Evolutionary conservation across 2,113 vertebrate species (phyloP).

Genomic region (Ailuropoda melanoleuca): DNA sequence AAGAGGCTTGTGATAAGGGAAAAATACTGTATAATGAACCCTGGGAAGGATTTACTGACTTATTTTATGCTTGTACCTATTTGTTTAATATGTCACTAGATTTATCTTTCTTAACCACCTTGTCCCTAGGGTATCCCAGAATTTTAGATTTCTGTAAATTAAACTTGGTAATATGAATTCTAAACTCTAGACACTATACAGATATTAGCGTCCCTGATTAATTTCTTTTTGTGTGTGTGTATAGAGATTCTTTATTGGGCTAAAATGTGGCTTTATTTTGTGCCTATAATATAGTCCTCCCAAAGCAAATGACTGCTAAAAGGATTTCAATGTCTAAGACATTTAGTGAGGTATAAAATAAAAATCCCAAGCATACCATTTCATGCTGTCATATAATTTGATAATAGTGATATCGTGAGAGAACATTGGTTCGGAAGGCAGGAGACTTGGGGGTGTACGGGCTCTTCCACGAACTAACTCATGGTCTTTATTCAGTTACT

Average conservation of each 20-base stretch:
- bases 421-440: not conserved
- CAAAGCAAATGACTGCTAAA: not conserved
- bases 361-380: not conserved
- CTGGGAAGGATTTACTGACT: not conserved
- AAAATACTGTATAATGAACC: not conserved
- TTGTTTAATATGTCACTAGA: not conserved
- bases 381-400: not conserved
- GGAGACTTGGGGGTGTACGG: not conserved
- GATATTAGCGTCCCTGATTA: not conserved
- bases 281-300: not conserved
- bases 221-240: not conserved
- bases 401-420: not conserved
- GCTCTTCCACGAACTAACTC: not conserved
- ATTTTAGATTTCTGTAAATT: slow-evolving; percentile 11
- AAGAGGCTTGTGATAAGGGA: not conserved
- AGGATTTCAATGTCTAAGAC: slow-evolving; percentile 1
- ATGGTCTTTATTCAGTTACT: not conserved
- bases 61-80: not conserved
- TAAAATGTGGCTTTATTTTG: slow-evolving; percentile 11
- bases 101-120: not conserved
- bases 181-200: not conserved
- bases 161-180: not conserved
- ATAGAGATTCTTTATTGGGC: not conserved
- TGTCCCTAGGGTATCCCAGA: not conserved
- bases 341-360: not conserved